phyloP scores from a whole-genome alignment of 1,140 invertebrate species.

The Halesus radiatus region DNA sequence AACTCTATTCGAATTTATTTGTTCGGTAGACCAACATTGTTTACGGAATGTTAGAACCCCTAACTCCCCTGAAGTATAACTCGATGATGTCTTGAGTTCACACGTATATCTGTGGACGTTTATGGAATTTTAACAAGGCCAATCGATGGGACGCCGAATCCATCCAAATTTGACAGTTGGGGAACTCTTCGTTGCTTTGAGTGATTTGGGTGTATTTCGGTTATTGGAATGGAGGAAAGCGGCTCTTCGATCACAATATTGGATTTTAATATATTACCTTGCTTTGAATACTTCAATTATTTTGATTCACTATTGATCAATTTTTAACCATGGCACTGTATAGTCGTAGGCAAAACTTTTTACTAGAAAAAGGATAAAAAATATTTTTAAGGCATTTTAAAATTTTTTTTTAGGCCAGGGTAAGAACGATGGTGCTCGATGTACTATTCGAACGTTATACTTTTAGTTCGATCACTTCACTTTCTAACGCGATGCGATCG shows the following conservation, averaged over 20 bases:
- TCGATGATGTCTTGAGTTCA: conserved; percentile 11
- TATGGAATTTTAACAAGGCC: conserved; percentile 30
- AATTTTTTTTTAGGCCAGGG: too few species aligned
- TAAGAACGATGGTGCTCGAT: too few species aligned
- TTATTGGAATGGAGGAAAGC: conserved; percentile 14
- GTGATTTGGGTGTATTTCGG: conserved; percentile 2
- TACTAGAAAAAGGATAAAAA: too few species aligned
- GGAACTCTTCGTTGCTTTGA: neutral
- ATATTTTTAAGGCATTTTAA: too few species aligned
- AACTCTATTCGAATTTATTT: neutral
- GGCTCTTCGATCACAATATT: neutral
- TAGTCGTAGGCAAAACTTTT: too few species aligned
- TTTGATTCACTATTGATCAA: too few species aligned
- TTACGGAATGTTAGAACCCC: neutral
- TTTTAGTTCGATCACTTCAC: too few species aligned
- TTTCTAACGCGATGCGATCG: too few species aligned
- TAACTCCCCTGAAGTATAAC: neutral
- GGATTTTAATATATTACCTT: too few species aligned
- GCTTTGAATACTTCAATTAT: too few species aligned
- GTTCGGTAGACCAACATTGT: neutral
- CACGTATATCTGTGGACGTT: conserved; percentile 11
- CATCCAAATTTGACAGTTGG: neutral
- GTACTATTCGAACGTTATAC: too few species aligned
- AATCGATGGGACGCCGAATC: conserved; percentile 14
- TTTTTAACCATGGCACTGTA: too few species aligned